phyloP scores from a whole-genome alignment of 2,888 invertebrate species.

The Iselma pallidipennis region DNA sequence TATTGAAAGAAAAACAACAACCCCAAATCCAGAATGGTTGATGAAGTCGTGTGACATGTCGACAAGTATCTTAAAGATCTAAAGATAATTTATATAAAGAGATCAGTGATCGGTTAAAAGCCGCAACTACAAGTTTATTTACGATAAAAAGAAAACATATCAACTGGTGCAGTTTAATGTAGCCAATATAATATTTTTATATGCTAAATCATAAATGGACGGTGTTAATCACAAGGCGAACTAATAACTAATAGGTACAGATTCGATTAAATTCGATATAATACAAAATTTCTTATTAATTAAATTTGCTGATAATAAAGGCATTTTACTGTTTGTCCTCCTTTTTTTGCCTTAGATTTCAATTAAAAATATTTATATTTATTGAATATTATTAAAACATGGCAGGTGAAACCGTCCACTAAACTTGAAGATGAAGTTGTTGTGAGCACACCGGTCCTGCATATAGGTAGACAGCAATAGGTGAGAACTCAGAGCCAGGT shows the following conservation, averaged over 20 bases:
- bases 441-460: conserved; percentile 18
- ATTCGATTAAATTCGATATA: background rate
- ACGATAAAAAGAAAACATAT: conserved; percentile 30
- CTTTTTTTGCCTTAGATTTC: background rate
- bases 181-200: conserved; percentile 14
- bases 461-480: conserved; percentile 20
- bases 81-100: conserved; percentile 36
- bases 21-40: background rate
- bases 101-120: conserved; percentile 41
- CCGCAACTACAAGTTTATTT: conserved; percentile 41
- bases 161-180: conserved; percentile 25
- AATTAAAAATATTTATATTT: background rate
- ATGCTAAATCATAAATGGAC: conserved; percentile 23
- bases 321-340: background rate
- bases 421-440: conserved; percentile 22
- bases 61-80: conserved; percentile 28
- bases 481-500: conserved; percentile 27
- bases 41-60: conserved; percentile 22
- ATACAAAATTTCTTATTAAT: background rate
- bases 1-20: background rate
- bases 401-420: conserved; percentile 7
- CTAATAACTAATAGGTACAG: no score
- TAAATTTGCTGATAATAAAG: background rate
- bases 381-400: background rate
- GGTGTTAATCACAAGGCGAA: background rate